Conservation (phyloP, 2,113 vertebrate genomes). For the Notarius lentiginosus region DNA sequence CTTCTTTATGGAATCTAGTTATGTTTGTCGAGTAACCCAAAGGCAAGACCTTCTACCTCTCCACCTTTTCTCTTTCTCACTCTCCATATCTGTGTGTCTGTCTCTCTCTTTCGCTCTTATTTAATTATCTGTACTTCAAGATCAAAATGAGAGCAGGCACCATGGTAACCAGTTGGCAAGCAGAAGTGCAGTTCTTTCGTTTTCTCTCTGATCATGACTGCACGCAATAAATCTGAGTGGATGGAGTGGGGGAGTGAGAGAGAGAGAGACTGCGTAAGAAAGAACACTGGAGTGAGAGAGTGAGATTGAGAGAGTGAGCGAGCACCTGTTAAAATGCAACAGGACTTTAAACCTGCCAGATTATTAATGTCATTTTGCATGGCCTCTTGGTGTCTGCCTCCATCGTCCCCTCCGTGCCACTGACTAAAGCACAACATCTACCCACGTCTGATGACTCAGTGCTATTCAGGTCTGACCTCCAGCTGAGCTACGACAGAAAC, state of each 20-base stretch:
- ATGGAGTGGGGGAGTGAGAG: background rate
- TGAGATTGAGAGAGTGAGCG: background rate
- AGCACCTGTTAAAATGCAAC: conserved; percentile 39
- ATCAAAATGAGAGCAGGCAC: conserved; percentile 46
- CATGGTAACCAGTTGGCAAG: conserved; percentile 55
- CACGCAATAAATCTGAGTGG: conserved; percentile 13
- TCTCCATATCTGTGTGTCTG: background rate
- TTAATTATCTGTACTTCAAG: conserved; percentile 48
- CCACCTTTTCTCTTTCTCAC: background rate
- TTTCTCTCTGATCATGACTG: conserved; percentile 14
- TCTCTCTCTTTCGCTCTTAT: conserved; percentile 5
- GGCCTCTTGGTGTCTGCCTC: conserved; percentile 29
- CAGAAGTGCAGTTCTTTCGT: conserved; percentile 23
- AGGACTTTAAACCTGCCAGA: conserved; percentile 11
- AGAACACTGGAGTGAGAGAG: background rate
- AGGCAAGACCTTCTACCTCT: background rate
- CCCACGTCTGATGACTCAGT: conserved; percentile 43
- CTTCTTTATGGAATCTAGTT: background rate
- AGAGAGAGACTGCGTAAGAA: background rate
- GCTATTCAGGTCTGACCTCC: conserved; percentile 37
- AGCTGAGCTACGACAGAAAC: conserved; percentile 29
- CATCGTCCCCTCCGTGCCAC: conserved; percentile 5
- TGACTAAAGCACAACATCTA: conserved; percentile 42
- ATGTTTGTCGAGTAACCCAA: background rate
- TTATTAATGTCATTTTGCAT: conserved; percentile 25